phyloP scores from a whole-genome alignment of 2,888 invertebrate species.

The Nephrocerus scutellatus region DNA sequence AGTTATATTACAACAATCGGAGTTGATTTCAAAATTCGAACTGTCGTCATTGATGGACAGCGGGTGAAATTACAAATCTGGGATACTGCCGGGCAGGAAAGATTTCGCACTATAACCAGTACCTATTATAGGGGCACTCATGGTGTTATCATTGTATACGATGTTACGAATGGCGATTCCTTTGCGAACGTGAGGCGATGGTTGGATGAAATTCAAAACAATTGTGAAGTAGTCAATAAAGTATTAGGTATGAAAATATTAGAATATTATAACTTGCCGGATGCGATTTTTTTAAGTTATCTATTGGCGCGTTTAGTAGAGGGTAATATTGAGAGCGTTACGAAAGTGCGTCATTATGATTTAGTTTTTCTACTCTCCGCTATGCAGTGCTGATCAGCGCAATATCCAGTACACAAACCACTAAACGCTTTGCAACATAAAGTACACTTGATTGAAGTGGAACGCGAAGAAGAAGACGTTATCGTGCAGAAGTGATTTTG shows the following conservation, averaged over 20 bases:
- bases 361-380: no score
- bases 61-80: constrained; percentile 94
- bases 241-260: constrained; percentile 89
- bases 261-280: no score
- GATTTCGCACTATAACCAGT: constrained; percentile 97
- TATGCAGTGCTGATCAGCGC: no score
- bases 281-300: no score
- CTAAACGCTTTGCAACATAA: no score
- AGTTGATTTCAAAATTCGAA: constrained; percentile 99
- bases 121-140: constrained; percentile 99
- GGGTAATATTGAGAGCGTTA: no score
- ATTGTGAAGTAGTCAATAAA: constrained; percentile 98
- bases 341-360: no score
- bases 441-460: no score
- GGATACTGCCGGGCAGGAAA: constrained; percentile 97
- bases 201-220: constrained; percentile 98
- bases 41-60: constrained; percentile 84
- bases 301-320: no score
- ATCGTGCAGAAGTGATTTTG: no score
- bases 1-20: constrained; percentile 99
- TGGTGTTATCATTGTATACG: constrained; percentile 99
- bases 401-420: no score
- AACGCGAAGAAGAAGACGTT: no score
- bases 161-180: constrained; percentile 97
- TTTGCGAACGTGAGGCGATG: constrained; percentile 99